Percentiles rank a stretch among this genome's conserved stretches.
These are phyloP conservation scores for Troilus luridus DNA, from an alignment of 2,888 invertebrate genomes.

Conservation along the genomic window DNA sequence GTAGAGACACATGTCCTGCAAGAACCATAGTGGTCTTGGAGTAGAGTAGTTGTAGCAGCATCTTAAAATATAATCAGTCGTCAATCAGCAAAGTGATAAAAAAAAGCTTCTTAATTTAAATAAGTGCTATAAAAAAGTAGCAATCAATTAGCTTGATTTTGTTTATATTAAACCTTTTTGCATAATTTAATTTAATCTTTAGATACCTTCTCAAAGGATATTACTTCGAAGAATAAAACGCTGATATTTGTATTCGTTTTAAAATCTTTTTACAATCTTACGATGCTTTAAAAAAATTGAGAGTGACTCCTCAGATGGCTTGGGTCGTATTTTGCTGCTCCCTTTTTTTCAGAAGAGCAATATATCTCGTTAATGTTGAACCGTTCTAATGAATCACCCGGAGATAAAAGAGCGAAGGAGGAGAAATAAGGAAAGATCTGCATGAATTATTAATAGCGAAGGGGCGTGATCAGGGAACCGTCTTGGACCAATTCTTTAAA, in stretches of 20 bases:
- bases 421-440: conserved; percentile 13
- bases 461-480: conserved; percentile 37
- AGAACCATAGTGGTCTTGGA: too few relatives aligned
- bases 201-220: neutral
- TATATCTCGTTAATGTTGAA: conserved; percentile 7
- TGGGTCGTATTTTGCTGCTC: neutral
- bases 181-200: too few relatives aligned
- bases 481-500: conserved; percentile 45
- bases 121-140: neutral
- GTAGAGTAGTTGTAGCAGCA: too few relatives aligned
- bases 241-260: neutral
- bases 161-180: neutral
- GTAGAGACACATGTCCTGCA: too few relatives aligned
- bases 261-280: neutral
- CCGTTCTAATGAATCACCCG: neutral
- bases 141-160: too few relatives aligned
- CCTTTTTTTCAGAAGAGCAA: neutral
- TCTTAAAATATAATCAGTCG: too few relatives aligned
- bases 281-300: neutral
- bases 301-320: neutral
- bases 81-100: too few relatives aligned
- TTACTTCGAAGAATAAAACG: neutral
- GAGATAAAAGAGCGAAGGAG: conserved; percentile 9
- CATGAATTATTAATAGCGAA: neutral
- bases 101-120: too few relatives aligned